Base-by-base conservation (phyloP, 2,113 vertebrate species). In the Esox niger region DNA sequence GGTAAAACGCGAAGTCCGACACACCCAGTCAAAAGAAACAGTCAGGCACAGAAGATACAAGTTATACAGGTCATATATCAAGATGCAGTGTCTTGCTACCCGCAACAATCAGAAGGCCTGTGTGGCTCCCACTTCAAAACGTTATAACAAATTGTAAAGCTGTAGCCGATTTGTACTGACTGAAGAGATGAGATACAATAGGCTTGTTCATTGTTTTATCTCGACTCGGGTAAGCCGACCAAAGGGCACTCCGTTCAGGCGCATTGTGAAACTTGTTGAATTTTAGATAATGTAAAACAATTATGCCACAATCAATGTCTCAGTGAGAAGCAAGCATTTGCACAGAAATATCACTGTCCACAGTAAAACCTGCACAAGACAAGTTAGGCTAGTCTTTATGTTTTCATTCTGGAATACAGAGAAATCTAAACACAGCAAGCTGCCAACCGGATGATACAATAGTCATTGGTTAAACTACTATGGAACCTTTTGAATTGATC, bases 21-120 rank as follows among this genome's bases (percentile, higher is more conserved):
- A n/a, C 6, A 84, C 84, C 88, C 86, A 86, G 75, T 87, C 72
- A 73, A 81, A 88, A 79, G 1, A 80, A 77, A 74, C 84, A 84
- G 82, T 86, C 87, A 88, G 85, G 85, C 84, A 88, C 87, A 64
- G 84, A 83, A 88, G 82, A 82, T 78, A 66, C 81, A 85, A 15
- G 38, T 43, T 15, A 43, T 43, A 43, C 35, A 85, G 86, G 86
- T 87, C 85, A 77, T 87, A 87, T 84, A 80, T 76, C 79, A 70
- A 79, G 78, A 83, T 84, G 81, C 57, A 58, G 26, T 20, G 26
- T 26, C 4, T 20, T 3, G 3, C 11, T 25, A 57, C 25, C 25
- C 55, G 15, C 57, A 2, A 31, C 27, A 29, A 59, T 59, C 15
- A 7, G 8, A 59, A 49, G 20, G 47, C 4, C n/a, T 49, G 47